A percentile compares a stretch with the other conserved stretches of the same genome.
These are phyloP conservation scores for Netelia melanura DNA, from an alignment of 2,888 invertebrate genomes.

Conservation along the genomic window DNA sequence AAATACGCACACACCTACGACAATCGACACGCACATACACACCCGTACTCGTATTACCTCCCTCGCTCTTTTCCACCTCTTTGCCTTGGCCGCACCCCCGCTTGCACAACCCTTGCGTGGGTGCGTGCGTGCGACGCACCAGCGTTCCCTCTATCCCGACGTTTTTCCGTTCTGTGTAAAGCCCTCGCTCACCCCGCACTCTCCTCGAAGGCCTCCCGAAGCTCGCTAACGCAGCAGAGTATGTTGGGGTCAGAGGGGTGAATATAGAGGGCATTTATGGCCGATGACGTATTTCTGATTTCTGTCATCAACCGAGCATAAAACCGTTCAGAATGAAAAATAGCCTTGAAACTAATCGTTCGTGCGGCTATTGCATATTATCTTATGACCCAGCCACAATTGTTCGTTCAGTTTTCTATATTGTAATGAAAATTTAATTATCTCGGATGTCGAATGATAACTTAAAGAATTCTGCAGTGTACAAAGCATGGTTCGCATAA, in stretches of 20 bases:
- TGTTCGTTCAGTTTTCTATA: too few species aligned
- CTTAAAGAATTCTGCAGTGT: too few species aligned
- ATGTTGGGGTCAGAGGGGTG: not conserved
- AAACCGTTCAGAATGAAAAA: too few species aligned
- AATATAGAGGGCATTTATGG: not conserved
- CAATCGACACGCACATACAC: not conserved
- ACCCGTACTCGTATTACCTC: slow-evolving; percentile 45
- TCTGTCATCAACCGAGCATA: too few species aligned
- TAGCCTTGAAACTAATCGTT: too few species aligned
- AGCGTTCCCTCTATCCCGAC: slow-evolving; percentile 44
- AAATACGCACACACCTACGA: slow-evolving; percentile 36
- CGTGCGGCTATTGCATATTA: too few species aligned
- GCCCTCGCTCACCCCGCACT: slow-evolving; percentile 68
- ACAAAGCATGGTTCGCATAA: too few species aligned
- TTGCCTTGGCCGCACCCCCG: slow-evolving; percentile 53
- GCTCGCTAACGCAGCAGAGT: not conserved
- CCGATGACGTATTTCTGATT: not conserved
- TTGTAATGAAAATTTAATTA: too few species aligned
- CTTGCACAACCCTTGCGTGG: slow-evolving; percentile 36
- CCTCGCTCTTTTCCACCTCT: slow-evolving; percentile 48
- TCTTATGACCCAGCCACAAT: too few species aligned
- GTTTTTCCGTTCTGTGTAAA: slow-evolving; percentile 62
- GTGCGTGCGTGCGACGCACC: slow-evolving; percentile 34
- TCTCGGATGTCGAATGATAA: too few species aligned
- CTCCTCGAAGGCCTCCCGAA: slow-evolving; percentile 60